A percentile compares a stretch with the other conserved stretches of the same genome.
Evolutionary conservation across 2,113 vertebrate species (phyloP).

Genomic region (Morone saxatilis): DNA sequence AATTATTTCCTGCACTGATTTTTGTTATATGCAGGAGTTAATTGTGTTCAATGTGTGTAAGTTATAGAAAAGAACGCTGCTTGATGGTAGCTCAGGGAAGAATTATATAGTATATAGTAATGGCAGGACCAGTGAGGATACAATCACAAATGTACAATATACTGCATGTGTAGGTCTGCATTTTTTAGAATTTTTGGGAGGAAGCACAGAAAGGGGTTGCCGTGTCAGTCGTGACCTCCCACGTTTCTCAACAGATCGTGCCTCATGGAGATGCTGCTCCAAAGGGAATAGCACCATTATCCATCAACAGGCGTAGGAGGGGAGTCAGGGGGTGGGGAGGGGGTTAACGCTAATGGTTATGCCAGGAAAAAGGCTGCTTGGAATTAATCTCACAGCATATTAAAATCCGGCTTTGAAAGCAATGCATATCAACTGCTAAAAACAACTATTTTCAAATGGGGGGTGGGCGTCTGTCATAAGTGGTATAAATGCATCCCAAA

Average conservation of each 20-base stretch:
- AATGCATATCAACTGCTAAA: slow-evolving; percentile 61
- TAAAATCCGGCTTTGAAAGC: slow-evolving; percentile 70
- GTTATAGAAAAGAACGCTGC: background rate
- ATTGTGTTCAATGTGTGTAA: background rate
- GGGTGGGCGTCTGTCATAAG: slow-evolving; percentile 31
- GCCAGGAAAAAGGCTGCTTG: slow-evolving; percentile 70
- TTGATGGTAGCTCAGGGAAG: background rate
- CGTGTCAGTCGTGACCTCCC: slow-evolving; percentile 75
- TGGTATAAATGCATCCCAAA: slow-evolving; percentile 3
- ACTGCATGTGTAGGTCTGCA: slow-evolving; percentile 5
- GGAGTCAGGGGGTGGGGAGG: slow-evolving; percentile 56
- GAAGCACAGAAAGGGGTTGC: slow-evolving; percentile 45
- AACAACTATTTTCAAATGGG: slow-evolving; percentile 43
- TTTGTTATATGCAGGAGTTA: background rate
- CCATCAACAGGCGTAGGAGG: slow-evolving; percentile 76
- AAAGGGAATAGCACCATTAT: slow-evolving; percentile 74
- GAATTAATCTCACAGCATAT: slow-evolving; percentile 74
- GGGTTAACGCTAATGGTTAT: slow-evolving; percentile 71
- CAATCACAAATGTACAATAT: background rate
- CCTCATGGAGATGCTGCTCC: slow-evolving; percentile 67
- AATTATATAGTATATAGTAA: background rate
- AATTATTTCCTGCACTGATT: background rate
- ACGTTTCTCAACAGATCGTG: slow-evolving; percentile 74
- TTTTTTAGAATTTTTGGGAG: slow-evolving; percentile 39
- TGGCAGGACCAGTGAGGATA: background rate